Conservation (phyloP, 2,797 vertebrate genomes). For the Peromyscus attwateri region DNA sequence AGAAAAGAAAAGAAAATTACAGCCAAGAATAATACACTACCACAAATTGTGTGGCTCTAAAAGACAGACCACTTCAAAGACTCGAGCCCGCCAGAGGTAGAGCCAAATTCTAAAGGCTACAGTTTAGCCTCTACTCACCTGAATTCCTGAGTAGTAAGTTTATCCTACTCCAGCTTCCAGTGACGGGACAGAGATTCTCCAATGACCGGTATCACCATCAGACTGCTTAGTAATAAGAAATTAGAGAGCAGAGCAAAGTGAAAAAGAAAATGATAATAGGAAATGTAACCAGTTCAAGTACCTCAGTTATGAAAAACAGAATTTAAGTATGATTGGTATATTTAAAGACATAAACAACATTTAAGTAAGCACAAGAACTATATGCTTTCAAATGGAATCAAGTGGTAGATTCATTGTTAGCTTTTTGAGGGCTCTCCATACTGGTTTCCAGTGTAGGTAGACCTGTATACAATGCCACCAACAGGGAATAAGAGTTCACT, state of each 20-base stretch:
- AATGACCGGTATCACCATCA: neutral
- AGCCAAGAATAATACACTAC: neutral
- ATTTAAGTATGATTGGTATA: neutral
- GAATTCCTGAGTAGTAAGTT: neutral
- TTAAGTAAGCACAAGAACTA: neutral
- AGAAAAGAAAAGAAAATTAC: neutral
- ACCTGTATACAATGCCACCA: neutral
- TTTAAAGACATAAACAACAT: neutral
- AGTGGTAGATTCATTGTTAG: neutral
- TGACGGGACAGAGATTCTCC: neutral
- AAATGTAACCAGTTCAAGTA: neutral
- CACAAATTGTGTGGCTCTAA: neutral
- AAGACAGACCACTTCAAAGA: neutral
- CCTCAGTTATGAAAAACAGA: neutral
- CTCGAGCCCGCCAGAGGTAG: neutral
- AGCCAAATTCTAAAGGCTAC: neutral
- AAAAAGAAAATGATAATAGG: constrained; percentile 40
- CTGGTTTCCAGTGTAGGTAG: neutral
- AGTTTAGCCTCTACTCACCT: neutral
- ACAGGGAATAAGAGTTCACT: neutral
- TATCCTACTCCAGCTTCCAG: neutral
- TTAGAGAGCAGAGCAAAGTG: neutral
- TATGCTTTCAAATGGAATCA: neutral
- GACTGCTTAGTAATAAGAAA: neutral
- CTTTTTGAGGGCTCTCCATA: neutral